Evolutionary conservation across 2,113 vertebrate species (phyloP).

Genomic region (Notechis scutatus): DNA sequence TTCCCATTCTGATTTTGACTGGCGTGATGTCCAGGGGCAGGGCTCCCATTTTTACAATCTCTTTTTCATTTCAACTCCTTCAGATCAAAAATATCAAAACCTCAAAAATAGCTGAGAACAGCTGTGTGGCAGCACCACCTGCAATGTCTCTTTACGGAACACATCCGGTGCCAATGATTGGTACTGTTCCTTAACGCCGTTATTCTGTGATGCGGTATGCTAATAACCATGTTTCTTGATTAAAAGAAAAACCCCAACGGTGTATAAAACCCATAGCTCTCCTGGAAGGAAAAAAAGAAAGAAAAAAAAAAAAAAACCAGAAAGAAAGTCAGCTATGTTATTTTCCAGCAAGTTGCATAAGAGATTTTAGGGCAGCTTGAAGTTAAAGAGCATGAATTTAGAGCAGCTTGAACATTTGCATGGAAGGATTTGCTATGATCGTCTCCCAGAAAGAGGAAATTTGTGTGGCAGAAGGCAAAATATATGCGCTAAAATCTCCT

Average conservation of each 20-base stretch:
- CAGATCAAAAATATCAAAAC: not conserved
- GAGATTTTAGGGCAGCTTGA: slow-evolving; percentile 13
- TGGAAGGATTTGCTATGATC: slow-evolving; percentile 24
- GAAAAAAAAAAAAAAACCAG: not conserved
- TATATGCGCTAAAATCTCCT: slow-evolving; percentile 3
- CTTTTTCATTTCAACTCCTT: slow-evolving; percentile 22
- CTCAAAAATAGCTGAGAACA: not conserved
- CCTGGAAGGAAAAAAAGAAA: not conserved
- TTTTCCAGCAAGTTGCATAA: slow-evolving; percentile 8
- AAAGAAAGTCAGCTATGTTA: not conserved
- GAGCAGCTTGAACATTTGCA: slow-evolving; percentile 6
- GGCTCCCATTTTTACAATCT: slow-evolving; percentile 11
- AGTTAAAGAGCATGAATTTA: slow-evolving; percentile 4
- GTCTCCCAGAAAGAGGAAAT: not conserved
- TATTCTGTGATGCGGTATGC: not conserved
- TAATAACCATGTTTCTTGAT: slow-evolving; percentile 25
- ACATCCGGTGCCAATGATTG: slow-evolving; percentile 3
- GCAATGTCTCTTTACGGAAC: slow-evolving; percentile 2
- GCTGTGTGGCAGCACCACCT: not conserved
- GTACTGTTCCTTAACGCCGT: not conserved
- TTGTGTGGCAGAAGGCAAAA: not conserved
- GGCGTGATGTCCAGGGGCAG: not conserved
- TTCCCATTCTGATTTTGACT: not conserved
- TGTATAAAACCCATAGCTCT: slow-evolving; percentile 1
- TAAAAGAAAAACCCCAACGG: not conserved